These are phyloP conservation scores for Pemphigus obesinymphae DNA, from an alignment of 1,140 invertebrate genomes.

Conservation along the genomic window DNA sequence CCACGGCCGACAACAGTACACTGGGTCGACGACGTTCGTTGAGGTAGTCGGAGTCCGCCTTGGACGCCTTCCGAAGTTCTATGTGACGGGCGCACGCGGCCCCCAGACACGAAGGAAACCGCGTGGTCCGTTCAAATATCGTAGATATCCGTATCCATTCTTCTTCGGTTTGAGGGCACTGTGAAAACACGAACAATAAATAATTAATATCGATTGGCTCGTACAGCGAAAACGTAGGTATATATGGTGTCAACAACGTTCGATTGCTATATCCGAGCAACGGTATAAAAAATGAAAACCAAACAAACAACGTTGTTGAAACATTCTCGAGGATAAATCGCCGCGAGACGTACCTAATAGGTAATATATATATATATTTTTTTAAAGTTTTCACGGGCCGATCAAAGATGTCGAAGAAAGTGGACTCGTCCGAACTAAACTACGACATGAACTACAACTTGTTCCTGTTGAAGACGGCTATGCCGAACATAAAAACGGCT, in stretches of 20 bases:
- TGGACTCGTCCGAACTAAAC: not conserved
- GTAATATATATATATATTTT: too few species aligned
- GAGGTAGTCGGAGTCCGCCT: conserved; percentile 50
- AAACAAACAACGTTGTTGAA: too few species aligned
- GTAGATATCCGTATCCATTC: conserved; percentile 47
- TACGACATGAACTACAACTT: conserved; percentile 21
- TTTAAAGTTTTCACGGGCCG: too few species aligned
- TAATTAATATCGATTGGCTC: not conserved
- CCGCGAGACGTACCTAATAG: too few species aligned
- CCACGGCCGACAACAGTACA: conserved; percentile 51
- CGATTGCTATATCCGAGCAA: not conserved
- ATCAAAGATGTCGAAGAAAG: not conserved
- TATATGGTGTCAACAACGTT: not conserved
- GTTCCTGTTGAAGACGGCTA: not conserved
- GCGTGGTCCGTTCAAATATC: conserved; percentile 48
- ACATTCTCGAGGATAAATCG: too few species aligned
- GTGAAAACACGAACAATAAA: not conserved
- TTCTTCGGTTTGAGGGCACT: conserved; percentile 42
- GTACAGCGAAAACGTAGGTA: not conserved
- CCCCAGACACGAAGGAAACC: conserved; percentile 53
- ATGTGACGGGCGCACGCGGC: conserved; percentile 49
- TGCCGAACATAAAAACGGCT: not conserved
- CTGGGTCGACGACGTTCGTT: conserved; percentile 52
- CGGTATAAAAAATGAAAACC: too few species aligned
- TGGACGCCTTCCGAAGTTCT: conserved; percentile 45